phyloP scores from a whole-genome alignment of 35 echinoderm and acorn worm species.

The Ophioderma brevispina region DNA sequence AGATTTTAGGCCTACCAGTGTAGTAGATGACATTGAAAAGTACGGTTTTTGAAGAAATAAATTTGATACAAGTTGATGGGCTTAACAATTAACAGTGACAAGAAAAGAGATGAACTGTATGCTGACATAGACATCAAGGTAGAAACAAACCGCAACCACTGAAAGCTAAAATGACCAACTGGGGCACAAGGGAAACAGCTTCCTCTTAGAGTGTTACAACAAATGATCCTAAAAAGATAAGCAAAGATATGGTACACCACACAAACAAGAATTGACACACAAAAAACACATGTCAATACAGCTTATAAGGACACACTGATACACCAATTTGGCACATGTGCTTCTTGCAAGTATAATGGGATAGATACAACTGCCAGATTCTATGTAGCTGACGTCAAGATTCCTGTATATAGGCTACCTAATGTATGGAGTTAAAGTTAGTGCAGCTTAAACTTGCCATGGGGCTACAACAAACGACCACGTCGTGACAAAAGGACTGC shows the following conservation, averaged over 20 bases:
- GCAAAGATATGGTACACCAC: background rate
- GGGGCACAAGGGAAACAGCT: constrained; percentile 19
- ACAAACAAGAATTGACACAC: background rate
- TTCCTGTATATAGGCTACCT: constrained; percentile 47
- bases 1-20: no score
- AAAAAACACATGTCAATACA: constrained; percentile 5
- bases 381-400: constrained; percentile 36
- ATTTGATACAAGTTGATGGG: no score
- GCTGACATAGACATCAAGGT: no score
- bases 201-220: constrained; percentile 25
- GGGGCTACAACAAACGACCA: background rate
- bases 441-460: constrained; percentile 16
- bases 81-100: no score
- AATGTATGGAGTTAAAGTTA: constrained; percentile 9
- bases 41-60: no score
- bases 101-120: no score
- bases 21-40: no score
- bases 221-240: constrained; percentile 38
- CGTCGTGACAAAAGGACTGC: background rate
- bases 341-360: background rate
- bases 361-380: background rate
- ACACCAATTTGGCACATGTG: background rate
- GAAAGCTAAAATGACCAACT: constrained; percentile 39
- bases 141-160: no score
- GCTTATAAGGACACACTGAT: constrained; percentile 36